Base-by-base conservation (phyloP, 2,113 vertebrate genomes). In the Cariama cristata region DNA sequence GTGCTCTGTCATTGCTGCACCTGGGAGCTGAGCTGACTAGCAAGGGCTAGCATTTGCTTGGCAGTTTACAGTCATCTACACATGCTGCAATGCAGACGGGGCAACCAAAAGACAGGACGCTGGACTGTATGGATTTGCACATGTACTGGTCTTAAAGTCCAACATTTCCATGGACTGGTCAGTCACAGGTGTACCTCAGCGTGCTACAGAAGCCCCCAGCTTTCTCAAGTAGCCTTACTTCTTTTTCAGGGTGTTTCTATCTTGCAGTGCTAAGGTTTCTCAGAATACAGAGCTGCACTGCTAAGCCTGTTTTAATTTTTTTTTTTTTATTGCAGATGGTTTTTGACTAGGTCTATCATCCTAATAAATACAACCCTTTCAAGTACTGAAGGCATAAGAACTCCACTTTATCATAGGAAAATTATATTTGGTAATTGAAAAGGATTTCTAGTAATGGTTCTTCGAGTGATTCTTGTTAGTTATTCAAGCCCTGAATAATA, bases 391-490 rank as follows among this genome's bases (percentile, higher is more conserved):
- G 33, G 45, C 5, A 0, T 64, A 88, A 94, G 50, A 62, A 69
- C n/a, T 87, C 30, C 11, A 6, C 68, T 92, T 76, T 53, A 18
- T 68, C 79, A 47, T 12, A 74, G 60, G 47, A 73, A 89, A 76
- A 64, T 76, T 64, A 30, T 79, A 66, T 90, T 88, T 86, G 42
- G 66, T 88, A 87, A 59, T 60, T 91, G 20, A 58, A 89, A 93
- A 79, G 28, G 50, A 68, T 80, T 94, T 94, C 53, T 90, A 35
- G 77, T 91, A 90, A 82, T 76, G 66, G n/a, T 69, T 94, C 42
- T 95, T 94, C 10, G 6, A 87, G 84, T 81, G 81, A 55, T 91
- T 94, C 86, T 49, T 82, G 26, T 87, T 75, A 85, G 69, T 94
- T 96, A 67, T 40, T 76, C 63, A 79, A 79, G 71, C 18, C 67